Conservation (phyloP, 2,888 invertebrate species). For the Mesodorylaimus sp. region DNA sequence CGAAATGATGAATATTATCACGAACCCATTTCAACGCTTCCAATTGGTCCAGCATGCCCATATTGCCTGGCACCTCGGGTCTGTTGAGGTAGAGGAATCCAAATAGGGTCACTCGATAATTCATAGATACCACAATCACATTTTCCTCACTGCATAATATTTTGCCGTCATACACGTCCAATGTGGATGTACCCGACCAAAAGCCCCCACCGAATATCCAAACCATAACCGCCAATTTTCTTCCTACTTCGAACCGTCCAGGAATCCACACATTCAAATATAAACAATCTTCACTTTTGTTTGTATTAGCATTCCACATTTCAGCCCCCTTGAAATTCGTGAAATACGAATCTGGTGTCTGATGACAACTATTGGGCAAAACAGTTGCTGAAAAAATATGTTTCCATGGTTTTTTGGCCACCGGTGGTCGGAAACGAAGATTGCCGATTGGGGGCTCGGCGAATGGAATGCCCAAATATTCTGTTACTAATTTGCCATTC, state of each 20-base stretch:
- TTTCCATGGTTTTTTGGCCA: conserved; percentile 60
- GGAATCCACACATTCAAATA: conserved; percentile 91
- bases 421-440: conserved; percentile 55
- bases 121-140: conserved; percentile 75
- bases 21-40: conserved; percentile 51
- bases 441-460: conserved; percentile 52
- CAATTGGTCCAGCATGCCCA: conserved; percentile 83
- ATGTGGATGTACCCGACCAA: conserved; percentile 58
- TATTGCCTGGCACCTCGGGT: conserved; percentile 48
- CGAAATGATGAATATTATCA: conserved; percentile 52
- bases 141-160: conserved; percentile 36
- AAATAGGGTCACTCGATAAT: conserved; percentile 65
- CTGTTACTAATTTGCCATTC: conserved; percentile 11
- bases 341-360: conserved; percentile 71
- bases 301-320: conserved; percentile 92
- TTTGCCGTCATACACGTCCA: conserved; percentile 80
- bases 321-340: conserved; percentile 48
- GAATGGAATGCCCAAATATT: conserved; percentile 47
- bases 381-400: conserved; percentile 56
- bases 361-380: conserved; percentile 70
- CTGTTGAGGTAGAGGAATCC: conserved; percentile 40
- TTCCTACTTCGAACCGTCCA: conserved; percentile 11
- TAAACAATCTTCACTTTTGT: conserved; percentile 80
- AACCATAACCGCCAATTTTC: conserved; percentile 52
- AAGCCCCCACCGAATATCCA: conserved; percentile 53